Evolutionary conservation across 2,888 invertebrate genomes (phyloP), one percentile per base, ranked within the genome.

Genomic region (Ashinkailepas kermadecensis): DNA sequence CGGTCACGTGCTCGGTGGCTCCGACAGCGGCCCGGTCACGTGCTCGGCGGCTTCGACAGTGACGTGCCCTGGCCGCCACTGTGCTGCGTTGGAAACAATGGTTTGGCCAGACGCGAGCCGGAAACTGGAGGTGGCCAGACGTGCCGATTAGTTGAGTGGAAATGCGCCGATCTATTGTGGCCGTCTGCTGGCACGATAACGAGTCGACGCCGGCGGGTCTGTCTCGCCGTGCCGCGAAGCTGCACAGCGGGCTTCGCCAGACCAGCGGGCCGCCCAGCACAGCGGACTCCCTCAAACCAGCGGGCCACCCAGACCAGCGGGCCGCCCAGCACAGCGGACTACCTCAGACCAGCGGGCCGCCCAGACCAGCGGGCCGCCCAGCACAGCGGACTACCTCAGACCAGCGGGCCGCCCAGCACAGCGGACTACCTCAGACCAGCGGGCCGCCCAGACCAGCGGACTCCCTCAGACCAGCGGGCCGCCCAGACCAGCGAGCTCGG

Each of bases 121-220:
- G 18, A 54, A 70, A 1, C 59, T 15, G 59, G 7, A 59, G 23
- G 21, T 11, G 56, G 10, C 21, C 56, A 11, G 74, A 54, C 6
- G 54, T 54, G 74, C 10, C 74, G 74, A 74, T 74, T 74, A 74
- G 56, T 74, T 74, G 74, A 74, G 10, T 56, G 74, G 74, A 74
- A 74, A 74, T 74, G 74, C 74, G 23, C 6, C 12, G 9, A 39
- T 18, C 56, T 21, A 56, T 74, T 74, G 74, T 74, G 74, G 0
- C 9, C 21, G 54, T 4, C 21, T n/a, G 65, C 23, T 39, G 39
- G n/a, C 23, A 21, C 74, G 21, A 56, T 74, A 74, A 74, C 74
- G 56, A 74, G 74, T 39, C 18, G 21, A n/a, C 25, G 18, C 25
- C 11, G 23, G 67, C 23, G 25, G 39, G 39, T 39, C 39, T 11